Conservation (phyloP, 2,113 vertebrate species). For the Nothobranchius kuhntae region DNA sequence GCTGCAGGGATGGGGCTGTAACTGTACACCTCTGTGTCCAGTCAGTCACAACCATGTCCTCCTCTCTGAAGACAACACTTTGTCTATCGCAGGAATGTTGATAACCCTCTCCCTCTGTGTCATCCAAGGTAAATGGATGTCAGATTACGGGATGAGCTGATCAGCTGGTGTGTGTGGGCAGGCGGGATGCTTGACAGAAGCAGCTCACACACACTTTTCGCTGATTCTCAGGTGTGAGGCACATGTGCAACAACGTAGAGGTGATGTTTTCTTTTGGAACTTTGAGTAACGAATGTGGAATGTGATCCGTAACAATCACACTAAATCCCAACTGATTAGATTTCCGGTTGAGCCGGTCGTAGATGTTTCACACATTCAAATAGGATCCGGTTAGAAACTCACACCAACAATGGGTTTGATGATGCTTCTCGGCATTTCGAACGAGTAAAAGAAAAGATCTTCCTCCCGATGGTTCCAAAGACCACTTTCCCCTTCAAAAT, state of each 20-base stretch:
- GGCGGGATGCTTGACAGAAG: no score
- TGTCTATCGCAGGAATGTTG: constrained; percentile 18
- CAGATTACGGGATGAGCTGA: background rate
- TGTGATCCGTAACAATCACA: background rate
- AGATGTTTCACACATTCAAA: constrained; percentile 1
- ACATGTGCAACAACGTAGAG: background rate
- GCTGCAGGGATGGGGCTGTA: constrained; percentile 66
- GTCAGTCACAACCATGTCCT: constrained; percentile 69
- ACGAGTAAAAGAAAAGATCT: no score
- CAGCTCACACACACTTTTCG: no score
- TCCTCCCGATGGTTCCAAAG: no score
- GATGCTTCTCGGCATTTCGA: background rate
- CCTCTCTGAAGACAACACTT: constrained; percentile 37
- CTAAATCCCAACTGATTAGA: background rate
- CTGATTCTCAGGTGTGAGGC: background rate
- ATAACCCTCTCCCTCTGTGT: constrained; percentile 1
- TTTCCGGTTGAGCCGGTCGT: background rate
- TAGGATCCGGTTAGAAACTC: background rate
- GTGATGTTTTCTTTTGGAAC: background rate
- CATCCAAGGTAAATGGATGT: constrained; percentile 2
- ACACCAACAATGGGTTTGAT: background rate
- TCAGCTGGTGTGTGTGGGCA: no score
- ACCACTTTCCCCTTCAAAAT: no score
- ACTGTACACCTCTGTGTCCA: constrained; percentile 65
- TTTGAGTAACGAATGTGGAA: background rate